Evolutionary conservation across 1,140 invertebrate genomes (phyloP).

Genomic region (Drosophila nikananu): DNA sequence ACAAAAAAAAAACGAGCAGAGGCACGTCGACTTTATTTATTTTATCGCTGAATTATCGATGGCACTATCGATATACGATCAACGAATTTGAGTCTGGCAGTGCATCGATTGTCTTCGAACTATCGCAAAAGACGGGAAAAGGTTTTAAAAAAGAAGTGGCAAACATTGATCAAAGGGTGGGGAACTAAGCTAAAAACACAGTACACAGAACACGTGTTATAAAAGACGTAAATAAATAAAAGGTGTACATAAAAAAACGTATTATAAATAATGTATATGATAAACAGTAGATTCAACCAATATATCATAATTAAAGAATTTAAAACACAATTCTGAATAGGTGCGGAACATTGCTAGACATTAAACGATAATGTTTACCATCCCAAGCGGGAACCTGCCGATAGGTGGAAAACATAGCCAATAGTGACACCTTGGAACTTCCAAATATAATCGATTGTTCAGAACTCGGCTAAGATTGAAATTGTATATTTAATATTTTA

Average conservation of each 20-base stretch:
- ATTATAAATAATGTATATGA: not conserved
- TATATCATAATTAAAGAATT: not conserved
- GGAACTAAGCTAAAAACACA: not conserved
- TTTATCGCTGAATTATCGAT: constrained; percentile 53
- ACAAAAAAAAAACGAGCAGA: constrained; percentile 52
- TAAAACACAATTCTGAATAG: too few species aligned
- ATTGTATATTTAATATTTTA: not conserved
- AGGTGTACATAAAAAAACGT: not conserved
- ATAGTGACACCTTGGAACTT: not conserved
- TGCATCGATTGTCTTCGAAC: not conserved
- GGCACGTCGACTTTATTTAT: constrained; percentile 64
- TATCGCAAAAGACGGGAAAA: not conserved
- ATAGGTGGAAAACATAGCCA: not conserved
- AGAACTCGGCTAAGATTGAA: not conserved
- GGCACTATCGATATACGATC: constrained; percentile 22
- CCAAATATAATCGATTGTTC: not conserved
- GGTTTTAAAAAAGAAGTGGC: not conserved
- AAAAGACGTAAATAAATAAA: not conserved
- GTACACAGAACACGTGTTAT: not conserved
- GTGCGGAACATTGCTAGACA: not conserved
- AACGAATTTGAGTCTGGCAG: too few species aligned
- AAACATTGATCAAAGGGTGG: not conserved
- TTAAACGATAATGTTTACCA: not conserved
- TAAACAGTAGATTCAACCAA: not conserved
- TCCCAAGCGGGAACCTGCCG: not conserved